Conservation (phyloP, 2,113 vertebrate genomes). For the Rhinolophus sinicus region DNA sequence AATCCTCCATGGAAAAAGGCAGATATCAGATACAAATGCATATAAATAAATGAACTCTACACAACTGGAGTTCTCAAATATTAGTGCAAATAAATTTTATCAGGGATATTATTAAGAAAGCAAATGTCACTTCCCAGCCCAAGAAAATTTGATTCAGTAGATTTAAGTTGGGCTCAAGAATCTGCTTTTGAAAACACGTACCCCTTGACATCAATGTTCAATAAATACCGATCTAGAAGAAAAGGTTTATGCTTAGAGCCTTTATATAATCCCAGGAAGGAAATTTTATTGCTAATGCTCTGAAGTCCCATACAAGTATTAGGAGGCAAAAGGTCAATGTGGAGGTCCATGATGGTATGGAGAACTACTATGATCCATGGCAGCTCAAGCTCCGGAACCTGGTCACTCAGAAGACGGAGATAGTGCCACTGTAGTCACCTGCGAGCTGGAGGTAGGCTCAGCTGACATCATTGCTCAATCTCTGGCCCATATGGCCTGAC, state of each 20-base stretch:
- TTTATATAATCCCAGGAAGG: background rate
- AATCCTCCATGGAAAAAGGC: background rate
- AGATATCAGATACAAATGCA: background rate
- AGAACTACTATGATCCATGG: constrained; percentile 91
- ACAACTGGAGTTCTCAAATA: background rate
- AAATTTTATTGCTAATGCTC: background rate
- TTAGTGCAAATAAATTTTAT: background rate
- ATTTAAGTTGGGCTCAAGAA: background rate
- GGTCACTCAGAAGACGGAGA: constrained; percentile 85
- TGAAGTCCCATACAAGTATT: no score
- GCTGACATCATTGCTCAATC: constrained; percentile 76
- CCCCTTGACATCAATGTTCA: background rate
- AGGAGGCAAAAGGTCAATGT: background rate
- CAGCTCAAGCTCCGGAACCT: constrained; percentile 91
- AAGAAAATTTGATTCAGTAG: background rate
- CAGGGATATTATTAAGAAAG: background rate
- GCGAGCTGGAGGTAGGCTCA: constrained; percentile 61
- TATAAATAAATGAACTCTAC: background rate
- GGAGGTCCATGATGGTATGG: constrained; percentile 89
- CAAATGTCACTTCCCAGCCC: background rate
- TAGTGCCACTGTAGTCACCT: background rate
- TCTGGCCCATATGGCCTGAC: constrained; percentile 6
- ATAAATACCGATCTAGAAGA: background rate
- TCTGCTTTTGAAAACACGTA: background rate
- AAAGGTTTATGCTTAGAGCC: background rate